Base-by-base conservation (phyloP, 2,113 vertebrate species). In the Protobothrops mucrosquamatus region DNA sequence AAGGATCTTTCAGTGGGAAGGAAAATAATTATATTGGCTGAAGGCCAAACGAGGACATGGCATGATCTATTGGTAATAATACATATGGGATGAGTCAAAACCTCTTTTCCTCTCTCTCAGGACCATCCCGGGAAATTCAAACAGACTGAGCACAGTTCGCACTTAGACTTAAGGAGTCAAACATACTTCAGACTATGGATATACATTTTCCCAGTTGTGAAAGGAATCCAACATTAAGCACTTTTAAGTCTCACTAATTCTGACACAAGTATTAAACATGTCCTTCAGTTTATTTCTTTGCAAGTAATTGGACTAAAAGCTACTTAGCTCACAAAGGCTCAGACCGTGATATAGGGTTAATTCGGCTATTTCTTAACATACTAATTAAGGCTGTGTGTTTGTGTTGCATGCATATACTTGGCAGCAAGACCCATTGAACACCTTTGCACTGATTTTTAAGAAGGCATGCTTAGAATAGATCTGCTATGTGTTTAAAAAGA, bases 301-400 rank as follows among this genome's bases (percentile, higher is more conserved):
- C 85, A 81, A 64, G 51, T 39, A 54, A 74, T 56, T 26, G 74
- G 22, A 57, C 23, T 59, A 43, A 74, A 91, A 29, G 57, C 26
- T 91, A 56, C 23, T 57, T 48, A n/a, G 43, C n/a, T 85, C 56
- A 0, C 0, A 6, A 4, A 89, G 39, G 93, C 92, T 61, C 92
- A 11, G 3, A 23, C 14, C 46, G 29, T 89, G 86, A 34, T 14
- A 90, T 56, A 92, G 81, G 0, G 81, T 93, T 48, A 52, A 2
- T 20, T 92, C 81, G n/a, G 74, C 12, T 4, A 6, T 43, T 91
- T 94, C 8, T 94, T 74, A 90, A 94, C 93, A 92, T 29, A 7
- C 0, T 61, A 92, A 86, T 91, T 91, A 57, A 87, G 86, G 11
- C 86, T 52, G 48, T 1, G 14, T 81, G 46, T 81, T 81, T 81